These are phyloP conservation scores for Thaumetopoea pityocampa DNA, from an alignment of 1,140 invertebrate species.

Conservation along the genomic window DNA sequence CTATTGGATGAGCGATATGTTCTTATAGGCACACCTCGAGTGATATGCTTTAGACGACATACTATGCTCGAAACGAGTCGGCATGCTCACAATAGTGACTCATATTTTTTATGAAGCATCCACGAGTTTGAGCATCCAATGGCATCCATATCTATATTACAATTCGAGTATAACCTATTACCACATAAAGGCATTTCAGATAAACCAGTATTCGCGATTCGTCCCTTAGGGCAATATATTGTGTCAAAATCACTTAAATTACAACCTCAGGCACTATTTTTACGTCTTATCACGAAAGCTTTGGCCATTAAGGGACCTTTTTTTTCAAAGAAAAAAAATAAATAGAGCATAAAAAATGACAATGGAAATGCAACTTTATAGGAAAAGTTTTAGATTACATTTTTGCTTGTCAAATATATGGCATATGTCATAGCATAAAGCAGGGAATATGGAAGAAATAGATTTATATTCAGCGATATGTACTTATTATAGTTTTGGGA, in stretches of 20 bases:
- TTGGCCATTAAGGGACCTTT: conserved; percentile 9
- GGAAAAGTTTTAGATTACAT: background rate
- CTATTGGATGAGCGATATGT: no score
- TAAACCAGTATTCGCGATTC: conserved; percentile 23
- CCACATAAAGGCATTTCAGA: conserved; percentile 20
- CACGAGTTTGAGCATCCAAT: no score
- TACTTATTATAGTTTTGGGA: conserved; percentile 22
- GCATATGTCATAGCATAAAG: conserved; percentile 11
- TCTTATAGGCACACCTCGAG: no score
- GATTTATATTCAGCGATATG: conserved; percentile 25
- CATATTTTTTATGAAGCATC: no score
- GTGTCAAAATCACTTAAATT: conserved; percentile 30
- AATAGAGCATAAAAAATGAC: background rate
- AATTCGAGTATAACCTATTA: conserved; percentile 2
- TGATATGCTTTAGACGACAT: no score
- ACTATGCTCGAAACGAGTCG: no score
- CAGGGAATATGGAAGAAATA: conserved; percentile 16
- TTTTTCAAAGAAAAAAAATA: conserved; percentile 9
- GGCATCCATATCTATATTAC: conserved; percentile 4
- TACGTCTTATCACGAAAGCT: conserved; percentile 24
- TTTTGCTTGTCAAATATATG: background rate
- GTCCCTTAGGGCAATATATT: conserved; percentile 19
- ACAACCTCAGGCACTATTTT: conserved; percentile 22
- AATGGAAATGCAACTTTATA: conserved; percentile 4
- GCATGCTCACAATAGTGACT: no score